Evolutionary conservation across 2,797 vertebrate species (phyloP), one percentile per base, ranked within the genome.

Genomic region (Amphiprion clarkii): DNA sequence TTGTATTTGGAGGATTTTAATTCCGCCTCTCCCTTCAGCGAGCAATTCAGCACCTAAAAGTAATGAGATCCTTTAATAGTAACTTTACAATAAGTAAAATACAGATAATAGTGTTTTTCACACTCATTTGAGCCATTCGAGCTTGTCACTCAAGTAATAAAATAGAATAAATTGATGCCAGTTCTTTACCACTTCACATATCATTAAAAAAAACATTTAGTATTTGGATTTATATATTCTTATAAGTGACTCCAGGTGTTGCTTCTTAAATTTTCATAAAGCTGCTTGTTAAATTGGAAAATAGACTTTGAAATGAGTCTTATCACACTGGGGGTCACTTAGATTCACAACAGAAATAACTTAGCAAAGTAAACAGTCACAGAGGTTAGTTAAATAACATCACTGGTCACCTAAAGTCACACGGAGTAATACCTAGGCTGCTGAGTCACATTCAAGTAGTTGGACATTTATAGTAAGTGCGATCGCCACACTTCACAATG

Each of bases 1-100:
- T 81, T 87, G 75, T 60, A 73, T 84, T 73, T 74, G 69, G 46
- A 81, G 61, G 66, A 71, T 58, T 77, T 60, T 64, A 25, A 51
- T 59, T 17, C 55, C 40, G 21, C 62, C 58, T 27, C 39, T 27
- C 7, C 46, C 61, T 74, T 58, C 63, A 61, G 49, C 66, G 51
- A 81, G 25, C 16, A 65, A 53, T 44, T 78, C 65, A 82, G 51
- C 74, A 87, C 79, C 63, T 74, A 61, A 56, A 69, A 61, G 49
- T 52, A 65, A 79, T 42, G 51, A 70, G 4, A 70, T 40, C 65
- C 73, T 29, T 57, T 31, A 55, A 67, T n/a, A 60, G 19, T 63
- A 82, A 51, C 71, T 70, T 71, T 31, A 62, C 44, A 64, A 51
- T 39, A 10, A 58, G 2, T 19, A 49, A 55, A 9, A 72, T 52